Evolutionary conservation across 2,113 vertebrate genomes (phyloP).

Genomic region (Pelecanus crispus): DNA sequence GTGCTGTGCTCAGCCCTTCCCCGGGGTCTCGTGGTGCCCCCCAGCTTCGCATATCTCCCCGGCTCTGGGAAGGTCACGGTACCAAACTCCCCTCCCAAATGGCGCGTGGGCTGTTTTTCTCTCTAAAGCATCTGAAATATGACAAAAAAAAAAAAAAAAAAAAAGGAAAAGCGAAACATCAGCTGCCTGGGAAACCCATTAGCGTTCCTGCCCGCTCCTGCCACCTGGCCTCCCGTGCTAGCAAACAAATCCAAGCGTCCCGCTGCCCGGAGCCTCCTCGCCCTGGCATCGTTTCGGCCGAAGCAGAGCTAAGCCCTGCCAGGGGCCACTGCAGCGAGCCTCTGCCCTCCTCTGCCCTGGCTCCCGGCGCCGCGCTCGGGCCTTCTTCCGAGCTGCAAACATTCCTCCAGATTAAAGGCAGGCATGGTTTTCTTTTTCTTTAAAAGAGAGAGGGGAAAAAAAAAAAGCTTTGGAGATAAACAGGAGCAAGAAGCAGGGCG

Average conservation of each 20-base stretch:
- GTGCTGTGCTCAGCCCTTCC: background rate
- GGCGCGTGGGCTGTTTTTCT: background rate
- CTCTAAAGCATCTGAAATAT: slow-evolving; percentile 27
- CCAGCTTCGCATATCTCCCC: background rate
- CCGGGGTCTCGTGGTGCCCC: background rate
- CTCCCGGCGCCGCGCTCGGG: rapidly evolving
- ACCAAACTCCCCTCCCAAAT: background rate
- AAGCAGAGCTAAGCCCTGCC: background rate
- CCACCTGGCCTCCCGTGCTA: slow-evolving; percentile 24
- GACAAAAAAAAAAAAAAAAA: background rate
- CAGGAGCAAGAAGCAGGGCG: background rate
- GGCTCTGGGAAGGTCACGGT: background rate
- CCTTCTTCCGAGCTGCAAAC: background rate
- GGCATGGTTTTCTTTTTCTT: background rate
- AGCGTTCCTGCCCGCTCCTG: slow-evolving; percentile 23
- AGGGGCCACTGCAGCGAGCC: background rate
- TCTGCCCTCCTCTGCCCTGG: background rate
- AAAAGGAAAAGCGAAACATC: background rate
- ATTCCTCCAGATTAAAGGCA: background rate
- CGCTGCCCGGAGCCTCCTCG: background rate
- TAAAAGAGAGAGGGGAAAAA: too few species aligned
- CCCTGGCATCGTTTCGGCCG: background rate
- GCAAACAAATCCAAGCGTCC: background rate
- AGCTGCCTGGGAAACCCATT: slow-evolving; percentile 67
- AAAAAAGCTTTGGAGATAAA: background rate